Evolutionary conservation across 2,797 vertebrate genomes (phyloP), one percentile per base, ranked within the genome.

Genomic region (Notamacropus eugenii): DNA sequence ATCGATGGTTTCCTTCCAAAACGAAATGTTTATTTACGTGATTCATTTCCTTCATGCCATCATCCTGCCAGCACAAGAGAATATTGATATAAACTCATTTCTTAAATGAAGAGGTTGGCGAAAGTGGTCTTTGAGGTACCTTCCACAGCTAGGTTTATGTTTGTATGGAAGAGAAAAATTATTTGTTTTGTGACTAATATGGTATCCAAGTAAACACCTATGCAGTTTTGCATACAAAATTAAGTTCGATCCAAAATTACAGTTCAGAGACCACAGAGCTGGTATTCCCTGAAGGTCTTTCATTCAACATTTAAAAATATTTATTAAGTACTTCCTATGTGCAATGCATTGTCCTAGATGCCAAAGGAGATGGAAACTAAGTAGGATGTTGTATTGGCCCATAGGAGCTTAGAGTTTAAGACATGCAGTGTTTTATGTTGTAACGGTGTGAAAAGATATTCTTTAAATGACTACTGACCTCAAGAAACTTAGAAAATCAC

Each of bases 21-120:
- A 92, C 3, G 4, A 59, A 87, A 93, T 16, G 16, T 91, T 90
- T 54, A 46, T 55, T 91, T 52, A 52, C 54, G 92, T 12, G 54
- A 12, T 67, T 4, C 0, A 54, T 24, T 93, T 93, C 16, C 34
- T 87, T 52, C 31, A 54, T 28, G 55, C 54, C 93, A 90, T 92
- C 24, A 55, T 57, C 67, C 52, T 67, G 55, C n/a, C 27, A 46
- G 92, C 90, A n/a, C 55, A 90, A 56, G 24, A 95, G 50, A 82
- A 96, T 92, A 91, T 40, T 91, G 90, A 94, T 4, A 54, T 54
- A 67, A 46, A 95, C 56, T 62, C n/a, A 82, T 40, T 6, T 82
- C 74, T 90, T 82, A 67, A 87, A 93, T 16, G 59, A 92, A 95
- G 59, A 90, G 90, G 40, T 40, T 82, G 67, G 67, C 24, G 40